These are phyloP conservation scores for Salpingus planirostris DNA, from an alignment of 2,888 invertebrate species.

Conservation along the genomic window DNA sequence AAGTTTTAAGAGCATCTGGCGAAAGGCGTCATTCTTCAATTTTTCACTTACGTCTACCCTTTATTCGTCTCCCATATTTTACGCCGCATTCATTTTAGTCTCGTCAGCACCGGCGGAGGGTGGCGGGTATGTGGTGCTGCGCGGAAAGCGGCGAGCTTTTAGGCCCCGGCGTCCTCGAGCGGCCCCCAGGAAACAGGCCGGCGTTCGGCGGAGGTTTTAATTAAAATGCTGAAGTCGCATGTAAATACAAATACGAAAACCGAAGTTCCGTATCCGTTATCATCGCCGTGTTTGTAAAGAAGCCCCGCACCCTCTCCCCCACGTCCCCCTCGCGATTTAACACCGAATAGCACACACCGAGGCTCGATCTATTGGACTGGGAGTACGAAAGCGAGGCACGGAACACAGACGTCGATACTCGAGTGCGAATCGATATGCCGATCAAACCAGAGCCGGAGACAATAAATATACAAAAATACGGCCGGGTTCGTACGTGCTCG, in stretches of 20 bases:
- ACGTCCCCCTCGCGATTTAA: no score
- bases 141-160: no score
- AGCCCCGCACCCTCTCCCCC: constrained; percentile 13
- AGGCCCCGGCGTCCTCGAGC: no score
- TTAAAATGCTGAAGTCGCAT: constrained; percentile 18
- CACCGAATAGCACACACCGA: no score
- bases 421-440: constrained; percentile 10
- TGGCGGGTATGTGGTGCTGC: not conserved
- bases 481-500: constrained; percentile 18
- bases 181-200: no score
- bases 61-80: constrained; percentile 25
- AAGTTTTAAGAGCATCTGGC: constrained; percentile 27
- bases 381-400: no score
- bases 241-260: constrained; percentile 15
- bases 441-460: constrained; percentile 15
- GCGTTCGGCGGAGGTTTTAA: constrained; percentile 11
- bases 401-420: constrained; percentile 10
- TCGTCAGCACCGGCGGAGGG: constrained; percentile 12
- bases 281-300: constrained; percentile 16
- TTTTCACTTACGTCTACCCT: constrained; percentile 25
- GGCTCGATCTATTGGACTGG: no score
- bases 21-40: constrained; percentile 26
- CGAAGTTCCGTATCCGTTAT: constrained; percentile 14
- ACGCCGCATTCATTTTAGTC: constrained; percentile 21
- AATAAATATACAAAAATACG: constrained; percentile 21